Evolutionary conservation across 2,113 vertebrate species (phyloP).

Genomic region (Notechis scutatus): DNA sequence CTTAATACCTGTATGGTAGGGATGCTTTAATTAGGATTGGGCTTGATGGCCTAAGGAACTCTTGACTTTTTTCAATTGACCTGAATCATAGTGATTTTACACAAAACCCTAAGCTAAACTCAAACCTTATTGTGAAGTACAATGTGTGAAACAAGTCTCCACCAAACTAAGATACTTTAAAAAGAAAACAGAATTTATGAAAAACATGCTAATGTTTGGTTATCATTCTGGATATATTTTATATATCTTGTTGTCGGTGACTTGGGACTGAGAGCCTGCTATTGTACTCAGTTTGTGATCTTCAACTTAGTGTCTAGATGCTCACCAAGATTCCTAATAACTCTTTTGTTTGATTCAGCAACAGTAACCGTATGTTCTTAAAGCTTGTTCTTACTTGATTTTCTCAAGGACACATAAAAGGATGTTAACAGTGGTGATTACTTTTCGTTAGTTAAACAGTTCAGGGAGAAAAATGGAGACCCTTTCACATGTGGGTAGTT

Average conservation of each 20-base stretch:
- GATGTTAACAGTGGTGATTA: neutral
- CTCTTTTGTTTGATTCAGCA: neutral
- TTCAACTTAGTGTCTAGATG: neutral
- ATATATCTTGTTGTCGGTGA: neutral
- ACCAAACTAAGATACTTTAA: neutral
- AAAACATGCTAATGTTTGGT: neutral
- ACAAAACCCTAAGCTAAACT: neutral
- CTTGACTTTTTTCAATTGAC: neutral
- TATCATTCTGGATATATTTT: neutral
- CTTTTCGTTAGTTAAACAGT: neutral
- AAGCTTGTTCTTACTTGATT: neutral
- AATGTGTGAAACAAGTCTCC: neutral
- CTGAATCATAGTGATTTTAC: neutral
- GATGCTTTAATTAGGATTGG: neutral
- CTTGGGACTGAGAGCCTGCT: neutral
- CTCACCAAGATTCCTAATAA: neutral
- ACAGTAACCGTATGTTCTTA: neutral
- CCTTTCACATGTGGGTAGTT: neutral
- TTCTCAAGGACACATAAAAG: neutral
- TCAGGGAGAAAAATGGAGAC: neutral
- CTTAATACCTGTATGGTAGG: neutral
- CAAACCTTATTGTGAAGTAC: neutral
- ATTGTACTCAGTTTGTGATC: neutral
- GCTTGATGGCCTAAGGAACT: neutral
- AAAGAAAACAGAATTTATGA: neutral